phyloP scores from a whole-genome alignment of 2,888 invertebrate species.

The Aphidoletes aphidimyza region DNA sequence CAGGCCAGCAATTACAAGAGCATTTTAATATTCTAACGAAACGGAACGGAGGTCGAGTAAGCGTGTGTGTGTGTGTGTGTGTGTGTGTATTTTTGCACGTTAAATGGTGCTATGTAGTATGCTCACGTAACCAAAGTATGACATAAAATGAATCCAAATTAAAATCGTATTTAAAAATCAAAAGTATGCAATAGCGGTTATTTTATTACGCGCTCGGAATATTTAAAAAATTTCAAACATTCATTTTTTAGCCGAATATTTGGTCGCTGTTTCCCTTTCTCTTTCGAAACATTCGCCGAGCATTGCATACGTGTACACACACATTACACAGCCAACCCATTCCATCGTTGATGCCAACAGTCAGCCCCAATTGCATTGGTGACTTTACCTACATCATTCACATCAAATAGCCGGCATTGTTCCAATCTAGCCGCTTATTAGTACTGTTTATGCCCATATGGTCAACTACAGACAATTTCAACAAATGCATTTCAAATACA shows the following conservation, averaged over 20 bases:
- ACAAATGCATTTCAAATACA: not conserved
- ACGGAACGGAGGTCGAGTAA: not conserved
- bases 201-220: conserved; percentile 53
- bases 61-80: not conserved
- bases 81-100: not conserved
- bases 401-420: not conserved
- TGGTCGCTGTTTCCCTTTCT: not conserved
- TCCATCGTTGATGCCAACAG: too few relatives aligned
- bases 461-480: not conserved
- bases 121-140: conserved; percentile 54
- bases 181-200: conserved; percentile 55
- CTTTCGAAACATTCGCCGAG: not conserved
- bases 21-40: conserved; percentile 6
- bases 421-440: too few relatives aligned
- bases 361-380: too few relatives aligned
- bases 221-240: conserved; percentile 50
- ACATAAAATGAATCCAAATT: conserved; percentile 55
- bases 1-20: not conserved
- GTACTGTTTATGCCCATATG: too few relatives aligned
- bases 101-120: conserved; percentile 43
- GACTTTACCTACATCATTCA: not conserved
- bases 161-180: conserved; percentile 55
- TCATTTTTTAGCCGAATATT: not conserved
- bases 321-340: too few relatives aligned
- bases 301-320: too few relatives aligned